Percentiles rank a stretch among this genome's conserved stretches.
These are phyloP conservation scores for Probosciger aterrimus DNA, from an alignment of 2,113 vertebrate species.

Conservation along the genomic window DNA sequence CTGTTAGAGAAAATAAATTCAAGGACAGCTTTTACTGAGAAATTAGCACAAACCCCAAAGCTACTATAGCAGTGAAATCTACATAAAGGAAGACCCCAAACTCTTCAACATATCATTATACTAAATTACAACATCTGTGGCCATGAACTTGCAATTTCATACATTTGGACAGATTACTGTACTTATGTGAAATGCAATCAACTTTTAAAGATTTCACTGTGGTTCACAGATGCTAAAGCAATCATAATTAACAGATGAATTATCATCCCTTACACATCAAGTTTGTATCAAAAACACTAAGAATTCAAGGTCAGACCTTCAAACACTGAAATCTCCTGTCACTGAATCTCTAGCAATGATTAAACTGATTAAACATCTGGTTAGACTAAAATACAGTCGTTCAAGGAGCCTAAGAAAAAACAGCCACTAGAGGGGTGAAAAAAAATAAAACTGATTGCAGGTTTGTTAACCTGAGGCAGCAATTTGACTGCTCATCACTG, in stretches of 20 bases:
- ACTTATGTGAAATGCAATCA: conserved; percentile 22
- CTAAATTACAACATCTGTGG: conserved; percentile 15
- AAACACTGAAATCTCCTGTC: neutral
- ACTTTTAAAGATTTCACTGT: neutral
- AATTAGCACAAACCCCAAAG: neutral
- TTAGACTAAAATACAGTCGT: neutral
- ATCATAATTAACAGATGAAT: conserved; percentile 3
- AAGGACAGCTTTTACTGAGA: neutral
- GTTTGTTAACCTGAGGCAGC: conserved; percentile 50
- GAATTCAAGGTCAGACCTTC: neutral
- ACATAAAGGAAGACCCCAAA: neutral
- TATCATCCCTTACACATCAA: neutral
- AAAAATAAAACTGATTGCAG: conserved; percentile 26
- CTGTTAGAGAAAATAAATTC: neutral
- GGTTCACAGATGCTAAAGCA: conserved; percentile 1
- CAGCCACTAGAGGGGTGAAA: neutral
- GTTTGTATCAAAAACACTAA: neutral
- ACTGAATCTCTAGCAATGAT: neutral
- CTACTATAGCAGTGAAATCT: neutral
- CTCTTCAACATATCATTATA: neutral
- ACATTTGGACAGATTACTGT: neutral
- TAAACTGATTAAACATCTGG: conserved; percentile 19
- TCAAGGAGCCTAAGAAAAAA: neutral
- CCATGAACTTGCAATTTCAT: neutral
- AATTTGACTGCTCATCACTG: conserved; percentile 27